Percentiles rank a stretch among this genome's conserved stretches.
phyloP scores from a whole-genome alignment of 2,888 invertebrate species.

The Entomobrya proxima region DNA sequence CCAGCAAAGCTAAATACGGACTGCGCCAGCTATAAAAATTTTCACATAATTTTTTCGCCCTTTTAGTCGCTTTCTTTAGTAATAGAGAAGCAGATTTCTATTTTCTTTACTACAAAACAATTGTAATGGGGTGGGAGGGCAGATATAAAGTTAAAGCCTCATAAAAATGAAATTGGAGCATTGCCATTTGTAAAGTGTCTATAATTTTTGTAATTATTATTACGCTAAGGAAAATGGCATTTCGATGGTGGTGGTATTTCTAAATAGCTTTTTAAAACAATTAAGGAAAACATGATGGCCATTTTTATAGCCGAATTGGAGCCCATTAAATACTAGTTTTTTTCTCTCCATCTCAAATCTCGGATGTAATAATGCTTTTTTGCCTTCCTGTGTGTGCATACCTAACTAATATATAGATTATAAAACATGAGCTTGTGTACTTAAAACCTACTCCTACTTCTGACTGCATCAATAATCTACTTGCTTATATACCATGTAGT shows the following conservation, averaged over 20 bases:
- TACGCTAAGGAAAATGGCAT: not conserved
- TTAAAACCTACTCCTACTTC: too few relatives aligned
- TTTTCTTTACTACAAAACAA: not conserved
- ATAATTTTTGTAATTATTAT: constrained; percentile 24
- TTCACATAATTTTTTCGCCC: not conserved
- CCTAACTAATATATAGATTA: too few relatives aligned
- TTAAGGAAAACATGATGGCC: constrained; percentile 68
- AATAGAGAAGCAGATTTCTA: not conserved
- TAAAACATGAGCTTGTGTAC: too few relatives aligned
- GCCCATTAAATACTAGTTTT: constrained; percentile 50
- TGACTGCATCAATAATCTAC: too few relatives aligned
- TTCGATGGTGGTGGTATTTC: constrained; percentile 19
- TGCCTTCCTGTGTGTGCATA: not conserved
- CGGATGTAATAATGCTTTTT: not conserved
- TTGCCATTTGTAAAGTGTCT: constrained; percentile 42
- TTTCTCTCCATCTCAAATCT: constrained; percentile 19
- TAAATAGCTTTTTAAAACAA: constrained; percentile 75
- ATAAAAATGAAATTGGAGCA: constrained; percentile 48
- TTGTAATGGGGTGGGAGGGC: not conserved
- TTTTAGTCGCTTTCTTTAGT: too few relatives aligned
- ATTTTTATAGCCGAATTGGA: constrained; percentile 72
- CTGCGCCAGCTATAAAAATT: not conserved
- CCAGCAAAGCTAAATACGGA: not conserved
- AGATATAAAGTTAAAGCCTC: not conserved
- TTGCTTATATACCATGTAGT: not conserved